These are phyloP conservation scores for Lypha dubia DNA, from an alignment of 2,888 invertebrate species.

Conservation along the genomic window DNA sequence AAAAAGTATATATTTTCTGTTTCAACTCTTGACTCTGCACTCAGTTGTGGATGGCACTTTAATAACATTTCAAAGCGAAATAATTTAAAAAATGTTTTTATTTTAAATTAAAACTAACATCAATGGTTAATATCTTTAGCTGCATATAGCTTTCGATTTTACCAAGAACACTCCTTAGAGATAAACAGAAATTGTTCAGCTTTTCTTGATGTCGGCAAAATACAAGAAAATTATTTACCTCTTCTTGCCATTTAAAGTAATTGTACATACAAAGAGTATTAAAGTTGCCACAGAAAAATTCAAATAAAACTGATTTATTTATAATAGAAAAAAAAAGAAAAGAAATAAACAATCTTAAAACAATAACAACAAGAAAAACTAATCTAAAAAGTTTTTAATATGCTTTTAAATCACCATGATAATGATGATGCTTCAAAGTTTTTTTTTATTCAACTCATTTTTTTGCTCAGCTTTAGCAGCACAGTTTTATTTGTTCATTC, in stretches of 20 bases:
- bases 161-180: neutral
- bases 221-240: neutral
- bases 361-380: slow-evolving; percentile 75
- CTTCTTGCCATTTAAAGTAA: neutral
- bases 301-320: slow-evolving; percentile 28
- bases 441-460: neutral
- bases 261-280: slow-evolving; percentile 6
- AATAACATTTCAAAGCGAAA: too few species aligned
- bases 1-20: slow-evolving; percentile 2
- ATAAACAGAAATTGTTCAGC: neutral
- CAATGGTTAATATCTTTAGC: slow-evolving; percentile 60
- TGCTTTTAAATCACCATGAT: slow-evolving; percentile 80
- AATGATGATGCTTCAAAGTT: slow-evolving; percentile 37
- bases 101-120: slow-evolving; percentile 72
- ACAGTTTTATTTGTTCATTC: neutral
- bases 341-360: slow-evolving; percentile 45
- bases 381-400: slow-evolving; percentile 83
- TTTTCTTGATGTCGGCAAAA: too few species aligned
- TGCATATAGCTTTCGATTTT: slow-evolving; percentile 27
- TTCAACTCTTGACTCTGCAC: too few species aligned
- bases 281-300: slow-evolving; percentile 35
- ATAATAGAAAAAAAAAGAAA: neutral
- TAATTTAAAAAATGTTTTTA: slow-evolving; percentile 71
- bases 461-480: neutral
- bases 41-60: slow-evolving; percentile 49